Base-by-base conservation (phyloP, 2,888 invertebrate genomes). In the Pammene aurita region DNA sequence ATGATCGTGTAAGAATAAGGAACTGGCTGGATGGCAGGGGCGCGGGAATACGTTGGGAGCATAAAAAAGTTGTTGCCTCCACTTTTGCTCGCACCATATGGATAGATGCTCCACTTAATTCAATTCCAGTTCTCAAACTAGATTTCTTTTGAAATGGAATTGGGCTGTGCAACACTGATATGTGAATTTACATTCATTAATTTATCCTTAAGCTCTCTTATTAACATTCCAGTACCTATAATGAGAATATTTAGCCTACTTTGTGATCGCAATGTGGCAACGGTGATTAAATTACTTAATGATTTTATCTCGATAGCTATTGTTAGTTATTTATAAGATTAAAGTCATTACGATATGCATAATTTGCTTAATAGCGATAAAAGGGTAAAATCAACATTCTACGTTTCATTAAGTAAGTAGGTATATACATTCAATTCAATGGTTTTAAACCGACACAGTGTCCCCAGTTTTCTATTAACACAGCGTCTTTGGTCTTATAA, bases 41-140 rank as follows among this genome's bases (percentile, higher is more conserved):
- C 86, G 85, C 83, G 84, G 87, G 89, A 85, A 87, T 88, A 88
- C 87, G 89, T 88, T 87, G 88, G 84, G 83, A 79, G 76, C 77
- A 82, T 84, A 89, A 88, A 91, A 92, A 92, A 90, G 86, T 85
- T 80, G 90, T 86, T 85, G 86, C 85, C 85, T 84, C 87, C 81
- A 85, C 83, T 85, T 84, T 81, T 77, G 76, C 74, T 74, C 75
- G 71, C 76, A 81, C 73, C 75, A 80, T 74, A 78, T 73, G 74
- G 78, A 66, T 75, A 72, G 77, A 74, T 90, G 87, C 91, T 91
- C 91, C 83, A 88, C 88, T 85, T 85, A 67, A 76, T 71, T 74
- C 58, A 67, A 76, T 71, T 74, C 58, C 64, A 65, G 64, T 65
- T 69, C 55, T 60, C 60, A 69, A 69, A 64, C 64, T 54, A 35